A percentile compares a stretch with the other conserved stretches of the same genome.
Evolutionary conservation across 2,797 vertebrate species (phyloP).

Genomic region (Crenuchus spilurus): DNA sequence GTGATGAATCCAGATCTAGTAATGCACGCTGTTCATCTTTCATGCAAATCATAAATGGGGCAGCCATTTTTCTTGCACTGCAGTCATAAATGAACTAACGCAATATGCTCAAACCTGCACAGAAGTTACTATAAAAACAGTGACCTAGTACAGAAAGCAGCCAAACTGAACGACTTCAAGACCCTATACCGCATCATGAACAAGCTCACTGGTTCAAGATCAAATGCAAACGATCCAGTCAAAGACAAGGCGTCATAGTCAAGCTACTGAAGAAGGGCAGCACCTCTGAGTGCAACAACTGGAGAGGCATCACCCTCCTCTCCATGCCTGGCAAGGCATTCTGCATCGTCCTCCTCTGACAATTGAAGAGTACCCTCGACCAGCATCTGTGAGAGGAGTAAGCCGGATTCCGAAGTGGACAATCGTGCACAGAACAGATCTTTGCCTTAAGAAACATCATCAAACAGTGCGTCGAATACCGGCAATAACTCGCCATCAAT

Average conservation of each 20-base stretch:
- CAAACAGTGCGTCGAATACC: background rate
- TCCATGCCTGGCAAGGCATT: conserved; percentile 4
- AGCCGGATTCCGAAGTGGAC: background rate
- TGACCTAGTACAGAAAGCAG: too few species aligned
- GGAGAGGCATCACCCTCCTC: background rate
- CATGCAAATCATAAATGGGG: too few species aligned
- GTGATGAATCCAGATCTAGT: too few species aligned
- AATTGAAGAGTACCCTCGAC: background rate
- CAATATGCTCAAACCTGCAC: too few species aligned
- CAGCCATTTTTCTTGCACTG: too few species aligned
- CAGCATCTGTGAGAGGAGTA: background rate
- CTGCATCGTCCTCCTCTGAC: background rate
- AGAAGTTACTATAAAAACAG: too few species aligned
- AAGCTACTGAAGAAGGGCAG: background rate
- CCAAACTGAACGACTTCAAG: too few species aligned
- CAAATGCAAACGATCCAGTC: background rate
- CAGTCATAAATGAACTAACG: too few species aligned
- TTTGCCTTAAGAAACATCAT: background rate
- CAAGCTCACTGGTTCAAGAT: too few species aligned
- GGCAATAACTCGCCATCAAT: background rate
- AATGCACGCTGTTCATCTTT: too few species aligned
- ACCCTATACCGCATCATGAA: too few species aligned
- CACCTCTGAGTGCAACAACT: background rate
- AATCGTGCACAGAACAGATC: background rate
- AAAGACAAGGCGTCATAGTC: background rate